Base-by-base conservation (phyloP, 2,797 vertebrate genomes). In the Coreius guichenoti region DNA sequence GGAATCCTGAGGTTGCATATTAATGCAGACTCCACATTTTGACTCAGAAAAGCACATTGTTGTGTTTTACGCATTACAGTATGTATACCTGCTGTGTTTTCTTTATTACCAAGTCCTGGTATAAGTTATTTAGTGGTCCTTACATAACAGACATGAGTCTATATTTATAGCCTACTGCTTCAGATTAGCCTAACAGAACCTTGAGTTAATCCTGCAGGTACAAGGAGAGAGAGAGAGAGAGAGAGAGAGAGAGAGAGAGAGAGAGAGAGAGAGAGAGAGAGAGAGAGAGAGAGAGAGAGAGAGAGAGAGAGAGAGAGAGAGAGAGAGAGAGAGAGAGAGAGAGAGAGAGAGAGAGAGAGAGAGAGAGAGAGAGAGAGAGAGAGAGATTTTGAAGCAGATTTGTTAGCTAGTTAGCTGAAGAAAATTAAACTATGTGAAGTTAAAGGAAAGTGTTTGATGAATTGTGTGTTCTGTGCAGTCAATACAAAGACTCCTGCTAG, bases 191-290 rank as follows among this genome's bases (percentile, higher is more conserved):
- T 76, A 56, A 29, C 33, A 54, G 80, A 61, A 47, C 81, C 63
- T 73, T 72, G 33, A 21, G 63, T 74, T 90, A 90, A 90, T 89
- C 86, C 58, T 43, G 54, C 26, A 79, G 75, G 75, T 67, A 61
- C 75, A 67, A 70, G 33, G 43, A 79, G 58, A 74, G 75, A 39
- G 39, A 5, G 29, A 51, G 72, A 19, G 80, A 56, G 14, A 31
- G 72, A 51, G 73, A 23, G 73, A 74, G 31, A 76, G 58, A 78
- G 79, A 29, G 36, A 4, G 26, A 58, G 70, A 17, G 79, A 45
- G 13, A 29, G 70, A 29, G 43, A 29, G 70, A 47, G 26, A 51
- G 47, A 73, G 54, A 76, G 81, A 31, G 31, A 4, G n/a, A 65
- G 69, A 19, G 77, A 49, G 11, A 39, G 67, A 39, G 67, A 39